Conservation (phyloP, 1,140 invertebrate species). For the Ceratosolen solmsi region DNA sequence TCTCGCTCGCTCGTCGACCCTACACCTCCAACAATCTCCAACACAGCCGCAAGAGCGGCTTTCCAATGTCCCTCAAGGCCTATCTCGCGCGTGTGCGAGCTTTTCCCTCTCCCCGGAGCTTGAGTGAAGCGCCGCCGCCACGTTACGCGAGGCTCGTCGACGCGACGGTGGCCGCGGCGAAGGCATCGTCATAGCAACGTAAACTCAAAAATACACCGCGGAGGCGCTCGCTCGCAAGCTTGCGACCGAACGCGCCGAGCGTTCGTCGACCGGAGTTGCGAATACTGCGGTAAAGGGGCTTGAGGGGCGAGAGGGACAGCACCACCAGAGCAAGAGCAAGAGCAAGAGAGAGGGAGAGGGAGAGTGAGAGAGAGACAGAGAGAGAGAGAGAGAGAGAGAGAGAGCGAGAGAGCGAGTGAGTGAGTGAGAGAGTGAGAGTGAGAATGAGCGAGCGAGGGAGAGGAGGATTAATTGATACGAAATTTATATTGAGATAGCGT, state of each 20-base stretch:
- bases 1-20: neutral
- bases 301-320: neutral
- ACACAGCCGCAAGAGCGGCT: neutral
- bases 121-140: neutral
- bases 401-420: no score
- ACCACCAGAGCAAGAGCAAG: neutral
- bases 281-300: neutral
- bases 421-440: neutral
- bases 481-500: neutral
- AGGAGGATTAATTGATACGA: conserved; percentile 28
- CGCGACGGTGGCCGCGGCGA: neutral
- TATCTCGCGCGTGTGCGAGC: neutral
- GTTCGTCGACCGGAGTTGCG: conserved; percentile 15
- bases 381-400: neutral
- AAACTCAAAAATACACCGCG: conserved; percentile 65
- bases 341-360: neutral
- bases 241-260: neutral
- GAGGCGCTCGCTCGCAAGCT: neutral
- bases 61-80: neutral
- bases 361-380: neutral
- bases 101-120: neutral
- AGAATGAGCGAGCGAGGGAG: neutral
- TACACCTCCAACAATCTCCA: neutral
- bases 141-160: neutral
- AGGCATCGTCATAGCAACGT: conserved; percentile 62